Conservation (phyloP, 2,888 invertebrate species). For the Alsophila aescularia region DNA sequence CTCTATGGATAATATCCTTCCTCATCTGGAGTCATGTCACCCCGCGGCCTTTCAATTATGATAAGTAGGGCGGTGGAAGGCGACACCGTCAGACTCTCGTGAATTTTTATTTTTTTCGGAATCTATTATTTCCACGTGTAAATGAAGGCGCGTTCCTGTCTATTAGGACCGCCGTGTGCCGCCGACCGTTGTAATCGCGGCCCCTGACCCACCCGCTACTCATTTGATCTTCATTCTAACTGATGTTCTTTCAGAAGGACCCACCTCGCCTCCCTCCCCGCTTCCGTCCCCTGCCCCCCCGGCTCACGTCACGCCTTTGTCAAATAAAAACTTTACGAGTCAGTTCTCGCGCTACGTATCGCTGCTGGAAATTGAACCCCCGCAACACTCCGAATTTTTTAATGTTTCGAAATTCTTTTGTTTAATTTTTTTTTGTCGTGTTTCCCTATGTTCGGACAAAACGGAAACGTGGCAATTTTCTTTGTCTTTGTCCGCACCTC, state of each 20-base stretch:
- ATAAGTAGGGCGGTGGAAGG: conserved; percentile 2
- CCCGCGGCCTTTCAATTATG: conserved; percentile 5
- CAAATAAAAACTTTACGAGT: conserved; percentile 35
- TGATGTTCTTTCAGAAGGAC: conserved; percentile 39
- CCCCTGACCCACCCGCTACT: conserved; percentile 33
- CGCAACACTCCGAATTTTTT: conserved; percentile 27
- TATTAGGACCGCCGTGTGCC: conserved; percentile 12
- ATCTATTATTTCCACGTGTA: conserved; percentile 15
- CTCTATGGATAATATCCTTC: background rate
- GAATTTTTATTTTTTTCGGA: background rate
- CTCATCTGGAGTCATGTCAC: background rate
- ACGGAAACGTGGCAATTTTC: conserved; percentile 32
- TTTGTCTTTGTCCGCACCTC: conserved; percentile 28
- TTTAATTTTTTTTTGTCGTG: conserved; percentile 30
- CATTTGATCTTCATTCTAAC: conserved; percentile 49
- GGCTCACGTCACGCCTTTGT: conserved; percentile 30
- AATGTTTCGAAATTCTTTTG: conserved; percentile 36
- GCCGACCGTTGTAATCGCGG: conserved; percentile 26
- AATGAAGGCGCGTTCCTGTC: conserved; percentile 9
- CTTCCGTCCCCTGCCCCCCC: background rate
- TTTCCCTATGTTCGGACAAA: conserved; percentile 29
- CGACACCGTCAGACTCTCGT: background rate
- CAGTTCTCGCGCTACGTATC: conserved; percentile 18
- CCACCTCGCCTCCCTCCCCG: background rate
- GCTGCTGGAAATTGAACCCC: conserved; percentile 15